Percentiles rank a stretch among this genome's conserved stretches.
phyloP scores from a whole-genome alignment of 2,888 invertebrate species.

The Psylliodes chrysocephalus region DNA sequence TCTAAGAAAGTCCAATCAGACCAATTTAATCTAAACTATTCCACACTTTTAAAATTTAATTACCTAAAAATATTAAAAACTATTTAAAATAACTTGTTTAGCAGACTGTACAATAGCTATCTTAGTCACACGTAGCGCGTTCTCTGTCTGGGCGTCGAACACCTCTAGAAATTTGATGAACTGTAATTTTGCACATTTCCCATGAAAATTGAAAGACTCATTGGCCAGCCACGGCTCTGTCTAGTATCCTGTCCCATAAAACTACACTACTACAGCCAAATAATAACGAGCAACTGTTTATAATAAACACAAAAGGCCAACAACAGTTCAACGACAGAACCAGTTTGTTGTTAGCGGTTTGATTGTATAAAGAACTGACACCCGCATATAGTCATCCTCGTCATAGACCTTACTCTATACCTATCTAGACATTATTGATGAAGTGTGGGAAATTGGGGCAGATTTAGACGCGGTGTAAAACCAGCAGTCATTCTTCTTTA shows the following conservation, averaged over 20 bases:
- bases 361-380: constrained; percentile 30
- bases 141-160: too few relatives aligned
- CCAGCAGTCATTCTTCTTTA: too few relatives aligned
- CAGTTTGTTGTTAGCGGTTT: constrained; percentile 29
- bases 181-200: too few relatives aligned
- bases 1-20: too few relatives aligned
- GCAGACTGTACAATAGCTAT: too few relatives aligned
- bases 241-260: background rate
- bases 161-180: too few relatives aligned
- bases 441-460: background rate
- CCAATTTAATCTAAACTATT: too few relatives aligned
- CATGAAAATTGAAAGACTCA: background rate
- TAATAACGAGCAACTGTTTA: background rate
- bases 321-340: constrained; percentile 31
- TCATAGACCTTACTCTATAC: constrained; percentile 1
- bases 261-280: background rate
- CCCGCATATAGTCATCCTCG: constrained; percentile 29
- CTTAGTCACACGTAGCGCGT: too few relatives aligned
- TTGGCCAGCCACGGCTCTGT: constrained; percentile 1
- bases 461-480: too few relatives aligned
- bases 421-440: background rate
- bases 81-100: too few relatives aligned
- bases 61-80: too few relatives aligned
- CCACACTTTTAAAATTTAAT: too few relatives aligned
- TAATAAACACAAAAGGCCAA: constrained; percentile 31